Evolutionary conservation across 2,888 invertebrate species (phyloP), one percentile per base, ranked within the genome.

Genomic region (Doris montereyensis): DNA sequence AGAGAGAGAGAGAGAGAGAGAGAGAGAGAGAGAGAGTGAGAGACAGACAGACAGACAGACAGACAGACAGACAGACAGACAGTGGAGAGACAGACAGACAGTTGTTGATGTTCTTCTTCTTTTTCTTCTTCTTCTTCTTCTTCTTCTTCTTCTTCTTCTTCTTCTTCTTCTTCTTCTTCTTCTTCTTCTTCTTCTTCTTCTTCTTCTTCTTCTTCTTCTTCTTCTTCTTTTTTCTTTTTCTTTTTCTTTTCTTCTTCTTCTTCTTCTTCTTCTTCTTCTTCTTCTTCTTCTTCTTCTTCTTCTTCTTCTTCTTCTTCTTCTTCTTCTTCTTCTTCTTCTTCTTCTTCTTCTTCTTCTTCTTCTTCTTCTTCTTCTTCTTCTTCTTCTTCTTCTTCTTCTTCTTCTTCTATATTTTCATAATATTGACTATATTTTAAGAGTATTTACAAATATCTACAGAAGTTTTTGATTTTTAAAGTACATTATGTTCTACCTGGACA

Each of bases 31-130:
- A 60, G n/a, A 3, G 62, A 60, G 21, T 21, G 62, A 60, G 24
- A n/a, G 17, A 30, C 72, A 41, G 35, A 71, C 71, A 71, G 32
- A 71, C 71, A 71, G 32, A 71, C 71, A 71, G 32, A 71, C 71
- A 71, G 32, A 71, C 71, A 71, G 32, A 71, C 71, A 71, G n/a
- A 71, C 71, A 71, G 32, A 71, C 71, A 71, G 32, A 57, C 41
- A 28, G 41, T n/a, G 28, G 24, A n/a, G n/a, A n/a, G 58, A n/a
- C 28, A 74, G 21, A 57, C 58, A 60, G 62, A 60, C 62, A 60
- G 62, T n/a, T n/a, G n/a, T n/a, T n/a, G n/a, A n/a, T 73, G 1
- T 4, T 62, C 26, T 21, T 62, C n/a, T 24, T 8, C 35, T 67
- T n/a, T 67, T 62, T 5, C n/a, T 5, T 10, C 24, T 4, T 62